phyloP scores from a whole-genome alignment of 1,140 invertebrate species.

The Eueides isabella region DNA sequence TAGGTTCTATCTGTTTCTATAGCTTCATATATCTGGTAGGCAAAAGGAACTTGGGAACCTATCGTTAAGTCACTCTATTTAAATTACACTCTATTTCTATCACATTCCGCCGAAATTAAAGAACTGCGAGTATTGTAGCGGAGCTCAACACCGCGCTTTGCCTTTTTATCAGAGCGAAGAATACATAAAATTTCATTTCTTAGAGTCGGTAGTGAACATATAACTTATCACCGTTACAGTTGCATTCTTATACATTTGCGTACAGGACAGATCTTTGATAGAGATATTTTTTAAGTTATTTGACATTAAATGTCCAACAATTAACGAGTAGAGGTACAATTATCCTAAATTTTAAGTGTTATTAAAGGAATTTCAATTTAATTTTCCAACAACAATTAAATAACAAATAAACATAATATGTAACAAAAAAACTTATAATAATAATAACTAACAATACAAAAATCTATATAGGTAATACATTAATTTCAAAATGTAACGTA shows the following conservation, averaged over 20 bases:
- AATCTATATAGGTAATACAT: constrained; percentile 16
- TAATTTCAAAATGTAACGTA: constrained; percentile 19
- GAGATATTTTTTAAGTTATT: not conserved
- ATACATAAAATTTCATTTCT: too few relatives aligned
- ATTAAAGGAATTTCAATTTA: too few relatives aligned
- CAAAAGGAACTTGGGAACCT: too few relatives aligned
- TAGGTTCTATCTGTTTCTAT: not conserved
- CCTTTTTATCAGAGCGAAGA: too few relatives aligned
- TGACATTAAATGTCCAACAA: not conserved
- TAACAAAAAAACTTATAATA: not conserved
- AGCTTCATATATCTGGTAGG: not conserved
- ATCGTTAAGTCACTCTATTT: too few relatives aligned
- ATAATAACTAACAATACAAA: constrained; percentile 2
- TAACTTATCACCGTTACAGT: too few relatives aligned
- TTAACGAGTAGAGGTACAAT: not conserved
- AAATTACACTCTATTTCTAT: too few relatives aligned
- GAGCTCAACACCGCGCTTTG: too few relatives aligned
- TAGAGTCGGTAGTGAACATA: too few relatives aligned
- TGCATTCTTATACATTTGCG: too few relatives aligned
- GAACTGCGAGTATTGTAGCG: too few relatives aligned
- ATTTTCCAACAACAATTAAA: not conserved
- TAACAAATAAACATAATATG: not conserved
- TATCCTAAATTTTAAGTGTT: not conserved
- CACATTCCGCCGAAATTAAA: too few relatives aligned
- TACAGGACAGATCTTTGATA: not conserved